Percentiles rank a stretch among this genome's conserved stretches.
These are phyloP conservation scores for Leptoclinus maculatus DNA, from an alignment of 2,797 vertebrate genomes.

Conservation along the genomic window DNA sequence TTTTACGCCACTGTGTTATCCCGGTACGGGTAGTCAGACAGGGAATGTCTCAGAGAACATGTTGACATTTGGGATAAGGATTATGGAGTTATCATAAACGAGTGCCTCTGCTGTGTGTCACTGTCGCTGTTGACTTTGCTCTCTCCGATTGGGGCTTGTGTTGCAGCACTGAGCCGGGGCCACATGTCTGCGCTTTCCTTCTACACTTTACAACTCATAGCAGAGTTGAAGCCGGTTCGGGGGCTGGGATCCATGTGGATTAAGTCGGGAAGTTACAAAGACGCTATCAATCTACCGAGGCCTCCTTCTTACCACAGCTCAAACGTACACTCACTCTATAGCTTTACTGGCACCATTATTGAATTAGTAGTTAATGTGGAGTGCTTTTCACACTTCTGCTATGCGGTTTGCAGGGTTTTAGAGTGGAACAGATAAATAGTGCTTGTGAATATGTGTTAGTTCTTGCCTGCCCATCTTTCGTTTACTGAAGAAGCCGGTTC, in stretches of 20 bases:
- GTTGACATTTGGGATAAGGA: conserved; percentile 84
- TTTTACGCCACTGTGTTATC: conserved; percentile 48
- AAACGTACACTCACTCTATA: conserved; percentile 40
- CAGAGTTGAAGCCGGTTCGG: conserved; percentile 42
- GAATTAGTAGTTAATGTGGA: conserved; percentile 49
- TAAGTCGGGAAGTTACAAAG: conserved; percentile 63
- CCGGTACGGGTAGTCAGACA: conserved; percentile 51
- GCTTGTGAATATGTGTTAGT: conserved; percentile 40
- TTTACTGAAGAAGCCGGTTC: conserved; percentile 52
- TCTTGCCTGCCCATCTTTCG: conserved; percentile 57
- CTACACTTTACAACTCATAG: conserved; percentile 50
- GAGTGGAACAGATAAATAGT: conserved; percentile 41
- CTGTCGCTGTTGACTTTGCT: conserved; percentile 76
- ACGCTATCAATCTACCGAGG: conserved; percentile 52
- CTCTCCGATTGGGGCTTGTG: conserved; percentile 62
- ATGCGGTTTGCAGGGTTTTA: conserved; percentile 51
- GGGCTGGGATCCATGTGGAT: conserved; percentile 63
- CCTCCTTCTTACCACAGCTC: conserved; percentile 44
- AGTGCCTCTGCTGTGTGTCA: conserved; percentile 70
- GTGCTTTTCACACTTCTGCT: conserved; percentile 44
- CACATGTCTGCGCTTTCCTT: conserved; percentile 54
- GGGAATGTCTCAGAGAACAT: conserved; percentile 66
- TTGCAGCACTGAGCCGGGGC: conserved; percentile 58
- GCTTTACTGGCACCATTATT: conserved; percentile 48
- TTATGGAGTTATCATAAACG: conserved; percentile 77